Conservation (phyloP, 2,113 vertebrate genomes). For the Clarias gariepinus region DNA sequence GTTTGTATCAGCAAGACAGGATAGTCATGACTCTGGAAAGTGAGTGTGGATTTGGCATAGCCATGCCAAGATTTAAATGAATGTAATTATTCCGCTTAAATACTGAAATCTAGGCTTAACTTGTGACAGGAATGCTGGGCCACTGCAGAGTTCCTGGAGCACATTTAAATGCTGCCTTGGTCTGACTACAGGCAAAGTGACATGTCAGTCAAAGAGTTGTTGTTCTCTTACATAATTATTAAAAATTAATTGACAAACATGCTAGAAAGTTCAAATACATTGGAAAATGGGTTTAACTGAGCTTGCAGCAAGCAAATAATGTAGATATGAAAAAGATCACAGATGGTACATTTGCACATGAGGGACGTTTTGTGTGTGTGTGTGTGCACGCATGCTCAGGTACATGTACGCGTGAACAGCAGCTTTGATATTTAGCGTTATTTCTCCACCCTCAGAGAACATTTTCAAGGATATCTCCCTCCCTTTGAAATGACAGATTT, state of each 20-base stretch:
- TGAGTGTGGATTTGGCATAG: background rate
- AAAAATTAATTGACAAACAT: background rate
- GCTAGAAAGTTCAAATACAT: background rate
- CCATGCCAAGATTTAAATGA: constrained; percentile 14
- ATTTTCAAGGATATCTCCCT: constrained; percentile 57
- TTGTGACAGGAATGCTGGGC: background rate
- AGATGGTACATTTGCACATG: constrained; percentile 38
- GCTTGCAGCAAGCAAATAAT: background rate
- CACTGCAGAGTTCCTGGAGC: background rate
- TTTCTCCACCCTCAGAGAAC: constrained; percentile 51
- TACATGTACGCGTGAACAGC: constrained; percentile 3
- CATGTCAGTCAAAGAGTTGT: background rate
- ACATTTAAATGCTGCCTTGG: constrained; percentile 1
- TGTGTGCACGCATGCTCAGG: background rate
- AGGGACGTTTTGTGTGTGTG: background rate
- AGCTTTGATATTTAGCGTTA: constrained; percentile 46
- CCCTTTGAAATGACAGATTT: constrained; percentile 55
- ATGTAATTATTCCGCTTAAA: background rate
- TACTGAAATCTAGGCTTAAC: background rate
- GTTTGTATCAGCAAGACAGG: constrained; percentile 16
- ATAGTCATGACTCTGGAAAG: constrained; percentile 15
- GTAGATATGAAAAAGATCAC: background rate
- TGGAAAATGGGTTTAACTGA: background rate
- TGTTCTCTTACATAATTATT: background rate
- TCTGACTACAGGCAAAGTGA: constrained; percentile 21